Percentiles rank a stretch among this genome's conserved stretches.
Conservation (phyloP, 2,113 vertebrate species). For the Neolamprologus sp. region DNA sequence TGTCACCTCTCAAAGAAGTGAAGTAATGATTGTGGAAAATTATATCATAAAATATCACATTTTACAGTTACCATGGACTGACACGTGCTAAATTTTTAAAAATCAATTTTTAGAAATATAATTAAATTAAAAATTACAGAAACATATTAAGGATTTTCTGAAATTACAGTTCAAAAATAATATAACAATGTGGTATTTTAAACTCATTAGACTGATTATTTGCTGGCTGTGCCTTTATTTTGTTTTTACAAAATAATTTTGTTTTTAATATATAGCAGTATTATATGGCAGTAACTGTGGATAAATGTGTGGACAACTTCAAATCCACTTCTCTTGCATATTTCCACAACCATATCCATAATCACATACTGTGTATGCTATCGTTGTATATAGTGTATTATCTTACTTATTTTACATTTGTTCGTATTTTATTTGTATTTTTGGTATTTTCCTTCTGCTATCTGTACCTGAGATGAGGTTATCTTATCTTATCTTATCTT, state of each 20-base stretch:
- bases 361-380: background rate
- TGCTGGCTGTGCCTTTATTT: background rate
- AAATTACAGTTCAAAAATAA: background rate
- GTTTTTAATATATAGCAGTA: background rate
- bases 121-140: background rate
- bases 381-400: background rate
- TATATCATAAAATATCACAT: background rate
- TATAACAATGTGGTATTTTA: background rate
- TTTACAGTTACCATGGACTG: background rate
- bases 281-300: background rate
- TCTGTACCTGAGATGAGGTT: background rate
- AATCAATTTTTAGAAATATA: accelerated
- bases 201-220: background rate
- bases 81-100: accelerated
- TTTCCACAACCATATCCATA: background rate
- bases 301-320: background rate
- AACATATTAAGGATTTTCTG: background rate
- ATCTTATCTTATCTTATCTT: background rate
- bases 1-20: background rate
- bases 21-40: accelerated
- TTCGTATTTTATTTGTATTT: background rate
- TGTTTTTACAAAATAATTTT: background rate
- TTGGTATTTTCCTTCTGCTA: background rate
- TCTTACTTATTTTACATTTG: background rate
- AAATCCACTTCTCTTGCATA: background rate